These are phyloP conservation scores for Arge pagana DNA, from an alignment of 2,888 invertebrate genomes.

Conservation along the genomic window DNA sequence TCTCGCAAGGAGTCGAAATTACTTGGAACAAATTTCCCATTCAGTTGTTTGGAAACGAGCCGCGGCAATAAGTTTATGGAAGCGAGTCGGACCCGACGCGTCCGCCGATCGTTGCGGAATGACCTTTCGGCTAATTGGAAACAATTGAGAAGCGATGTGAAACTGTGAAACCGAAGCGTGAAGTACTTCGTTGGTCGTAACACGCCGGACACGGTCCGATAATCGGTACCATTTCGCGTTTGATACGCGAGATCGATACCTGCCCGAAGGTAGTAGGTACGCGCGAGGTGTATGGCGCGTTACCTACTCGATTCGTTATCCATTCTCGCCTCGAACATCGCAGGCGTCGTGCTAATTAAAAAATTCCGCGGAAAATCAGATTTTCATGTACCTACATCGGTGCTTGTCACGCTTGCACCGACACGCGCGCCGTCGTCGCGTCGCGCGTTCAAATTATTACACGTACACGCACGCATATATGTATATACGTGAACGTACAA, in stretches of 20 bases:
- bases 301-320: background rate
- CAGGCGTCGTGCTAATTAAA: slow-evolving; percentile 49
- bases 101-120: background rate
- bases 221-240: no score
- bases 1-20: no score
- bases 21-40: no score
- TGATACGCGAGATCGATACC: background rate
- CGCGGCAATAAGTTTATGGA: no score
- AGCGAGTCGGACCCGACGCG: no score
- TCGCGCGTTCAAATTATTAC: no score
- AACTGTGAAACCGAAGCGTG: slow-evolving; percentile 12
- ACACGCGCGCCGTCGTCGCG: no score
- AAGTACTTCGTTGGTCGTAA: slow-evolving; percentile 2
- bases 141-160: slow-evolving; percentile 17
- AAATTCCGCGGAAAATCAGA: slow-evolving; percentile 51
- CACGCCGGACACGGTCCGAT: background rate
- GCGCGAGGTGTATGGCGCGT: background rate
- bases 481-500: slow-evolving; percentile 36
- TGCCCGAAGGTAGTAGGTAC: background rate
- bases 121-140: slow-evolving; percentile 21
- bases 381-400: no score
- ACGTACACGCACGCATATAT: no score
- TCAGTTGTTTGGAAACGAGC: no score
- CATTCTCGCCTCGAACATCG: slow-evolving; percentile 19
- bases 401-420: no score